Evolutionary conservation across 2,888 invertebrate genomes (phyloP).

Genomic region (Unio delphinus): DNA sequence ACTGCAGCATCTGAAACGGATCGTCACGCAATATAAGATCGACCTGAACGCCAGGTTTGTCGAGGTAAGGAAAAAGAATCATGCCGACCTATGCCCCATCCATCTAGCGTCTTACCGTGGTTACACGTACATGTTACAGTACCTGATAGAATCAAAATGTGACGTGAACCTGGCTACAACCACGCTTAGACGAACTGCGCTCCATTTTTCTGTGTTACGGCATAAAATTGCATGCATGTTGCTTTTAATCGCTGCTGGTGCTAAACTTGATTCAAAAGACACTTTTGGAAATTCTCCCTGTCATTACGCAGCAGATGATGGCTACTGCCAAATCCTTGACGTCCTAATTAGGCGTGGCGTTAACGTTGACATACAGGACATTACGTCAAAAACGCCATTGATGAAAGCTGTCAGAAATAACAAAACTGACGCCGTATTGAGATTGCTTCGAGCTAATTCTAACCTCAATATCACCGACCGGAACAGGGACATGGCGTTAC

Average conservation of each 20-base stretch:
- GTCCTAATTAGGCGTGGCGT: conserved; percentile 66
- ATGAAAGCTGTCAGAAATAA: conserved; percentile 71
- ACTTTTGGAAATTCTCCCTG: conserved; percentile 70
- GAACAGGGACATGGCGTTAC: conserved; percentile 70
- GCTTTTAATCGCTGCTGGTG: conserved; percentile 66
- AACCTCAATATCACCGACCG: conserved; percentile 68
- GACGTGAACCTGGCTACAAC: conserved; percentile 69
- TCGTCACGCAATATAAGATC: conserved; percentile 69
- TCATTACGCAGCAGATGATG: conserved; percentile 71
- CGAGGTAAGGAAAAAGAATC: conserved; percentile 69
- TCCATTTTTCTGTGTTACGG: conserved; percentile 70
- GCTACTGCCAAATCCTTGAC: conserved; percentile 67
- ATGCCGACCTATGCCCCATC: conserved; percentile 69
- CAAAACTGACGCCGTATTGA: conserved; percentile 67
- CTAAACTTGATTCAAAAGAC: conserved; percentile 68
- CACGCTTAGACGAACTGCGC: conserved; percentile 66
- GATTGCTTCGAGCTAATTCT: conserved; percentile 63
- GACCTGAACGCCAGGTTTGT: conserved; percentile 70
- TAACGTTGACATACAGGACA: conserved; percentile 69
- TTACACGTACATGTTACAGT: conserved; percentile 68
- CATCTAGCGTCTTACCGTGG: conserved; percentile 70
- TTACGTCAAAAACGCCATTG: conserved; percentile 70
- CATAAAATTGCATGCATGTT: conserved; percentile 71
- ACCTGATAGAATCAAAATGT: conserved; percentile 66
- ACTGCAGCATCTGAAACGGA: conserved; percentile 62